Percentiles rank a stretch among this genome's conserved stretches.
Evolutionary conservation across 2,113 vertebrate genomes (phyloP).

Genomic region (Ophthalmolycus amberensis): DNA sequence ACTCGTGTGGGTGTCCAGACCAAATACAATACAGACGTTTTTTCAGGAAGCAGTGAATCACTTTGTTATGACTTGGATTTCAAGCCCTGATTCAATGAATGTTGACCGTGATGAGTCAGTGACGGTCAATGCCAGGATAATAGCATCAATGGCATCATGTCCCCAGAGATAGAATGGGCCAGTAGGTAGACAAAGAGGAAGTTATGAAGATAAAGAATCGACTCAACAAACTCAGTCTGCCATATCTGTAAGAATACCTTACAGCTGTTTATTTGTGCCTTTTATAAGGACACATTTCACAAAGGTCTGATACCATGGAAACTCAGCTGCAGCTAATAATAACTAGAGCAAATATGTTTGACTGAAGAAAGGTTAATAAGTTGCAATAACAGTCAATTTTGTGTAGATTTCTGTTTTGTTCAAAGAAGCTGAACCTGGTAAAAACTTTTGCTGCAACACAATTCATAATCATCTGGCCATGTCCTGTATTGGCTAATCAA

Average conservation of each 20-base stretch:
- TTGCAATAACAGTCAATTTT: background rate
- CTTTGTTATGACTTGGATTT: conserved; percentile 25
- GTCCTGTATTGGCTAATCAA: too few relatives aligned
- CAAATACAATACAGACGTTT: conserved; percentile 6
- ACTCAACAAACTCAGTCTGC: background rate
- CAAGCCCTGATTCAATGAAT: background rate
- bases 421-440: background rate
- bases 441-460: background rate
- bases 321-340: conserved; percentile 1
- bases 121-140: background rate
- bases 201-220: background rate
- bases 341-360: background rate
- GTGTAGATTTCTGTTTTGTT: background rate
- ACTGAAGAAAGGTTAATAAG: background rate
- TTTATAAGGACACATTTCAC: background rate
- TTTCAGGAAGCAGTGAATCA: conserved; percentile 1
- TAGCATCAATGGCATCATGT: background rate
- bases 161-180: background rate
- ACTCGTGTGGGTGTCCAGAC: conserved; percentile 13
- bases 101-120: conserved; percentile 30
- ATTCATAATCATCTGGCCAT: background rate
- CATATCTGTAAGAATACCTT: background rate
- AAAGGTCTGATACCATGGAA: conserved; percentile 1
- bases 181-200: background rate
- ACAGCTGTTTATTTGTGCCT: background rate